These are phyloP conservation scores for Oscheius sp. DNA, from an alignment of 2,888 invertebrate species.

Conservation along the genomic window DNA sequence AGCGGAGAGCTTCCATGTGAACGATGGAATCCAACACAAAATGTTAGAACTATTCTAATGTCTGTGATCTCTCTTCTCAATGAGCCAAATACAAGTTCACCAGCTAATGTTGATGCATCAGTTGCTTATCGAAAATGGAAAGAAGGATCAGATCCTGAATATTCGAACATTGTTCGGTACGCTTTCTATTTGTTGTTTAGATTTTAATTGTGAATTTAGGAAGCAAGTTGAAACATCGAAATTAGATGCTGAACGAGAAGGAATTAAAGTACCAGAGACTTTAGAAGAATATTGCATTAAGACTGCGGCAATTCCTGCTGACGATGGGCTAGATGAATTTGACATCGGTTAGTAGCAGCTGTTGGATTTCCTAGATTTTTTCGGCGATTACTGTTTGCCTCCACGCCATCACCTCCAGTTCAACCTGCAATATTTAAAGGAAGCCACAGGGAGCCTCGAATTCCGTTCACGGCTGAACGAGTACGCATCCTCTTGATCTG, in stretches of 20 bases:
- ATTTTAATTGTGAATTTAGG: slow-evolving; percentile 77
- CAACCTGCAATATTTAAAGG: no score
- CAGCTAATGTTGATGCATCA: slow-evolving; percentile 99
- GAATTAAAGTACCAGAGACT: slow-evolving; percentile 94
- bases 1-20: slow-evolving; percentile 98
- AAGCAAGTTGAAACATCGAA: slow-evolving; percentile 96
- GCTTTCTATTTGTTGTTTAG: background rate
- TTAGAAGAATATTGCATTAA: slow-evolving; percentile 96
- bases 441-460: no score
- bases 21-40: slow-evolving; percentile 99
- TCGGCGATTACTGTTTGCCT: no score
- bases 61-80: slow-evolving; percentile 98
- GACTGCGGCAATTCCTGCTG: slow-evolving; percentile 86
- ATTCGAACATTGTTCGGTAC: slow-evolving; percentile 89
- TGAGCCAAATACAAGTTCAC: slow-evolving; percentile 99
- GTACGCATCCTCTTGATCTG: no score
- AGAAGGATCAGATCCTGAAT: slow-evolving; percentile 89
- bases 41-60: slow-evolving; percentile 91
- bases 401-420: no score
- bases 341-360: slow-evolving; percentile 90
- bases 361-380: no score
- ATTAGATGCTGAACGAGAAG: slow-evolving; percentile 93
- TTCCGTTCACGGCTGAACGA: no score
- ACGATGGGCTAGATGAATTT: slow-evolving; percentile 88
- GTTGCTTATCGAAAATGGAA: slow-evolving; percentile 99